These are phyloP conservation scores for Scaeva pyrastri DNA, from an alignment of 2,888 invertebrate species.

Conservation along the genomic window DNA sequence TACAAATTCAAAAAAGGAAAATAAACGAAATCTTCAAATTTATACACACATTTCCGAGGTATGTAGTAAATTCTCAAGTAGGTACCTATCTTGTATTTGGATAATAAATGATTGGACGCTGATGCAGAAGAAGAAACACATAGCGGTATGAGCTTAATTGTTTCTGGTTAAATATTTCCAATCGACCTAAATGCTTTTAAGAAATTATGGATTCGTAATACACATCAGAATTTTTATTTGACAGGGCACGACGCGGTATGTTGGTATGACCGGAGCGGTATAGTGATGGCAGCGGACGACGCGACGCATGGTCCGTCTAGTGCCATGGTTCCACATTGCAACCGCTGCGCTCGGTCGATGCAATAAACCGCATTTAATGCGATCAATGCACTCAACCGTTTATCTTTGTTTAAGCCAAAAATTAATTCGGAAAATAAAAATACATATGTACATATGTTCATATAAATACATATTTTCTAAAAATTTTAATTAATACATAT, in stretches of 20 bases:
- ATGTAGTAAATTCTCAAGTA: not conserved
- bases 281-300: too few relatives aligned
- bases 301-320: too few relatives aligned
- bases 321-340: not conserved
- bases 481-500: slow-evolving; percentile 16
- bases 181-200: slow-evolving; percentile 27
- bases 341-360: not conserved
- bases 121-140: not conserved
- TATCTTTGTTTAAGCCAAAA: slow-evolving; percentile 31
- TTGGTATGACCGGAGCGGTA: too few relatives aligned
- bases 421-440: not conserved
- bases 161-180: slow-evolving; percentile 8
- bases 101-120: not conserved
- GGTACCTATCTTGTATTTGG: not conserved
- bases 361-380: not conserved
- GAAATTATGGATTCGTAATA: slow-evolving; percentile 5
- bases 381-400: slow-evolving; percentile 26
- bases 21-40: not conserved
- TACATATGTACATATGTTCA: too few relatives aligned
- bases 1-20: slow-evolving; percentile 9
- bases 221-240: not conserved
- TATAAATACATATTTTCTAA: not conserved
- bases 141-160: not conserved
- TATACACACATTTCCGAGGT: not conserved
- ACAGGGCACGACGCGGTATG: not conserved